These are phyloP conservation scores for Connochaetes taurinus DNA, from an alignment of 2,113 vertebrate genomes.

Conservation along the genomic window DNA sequence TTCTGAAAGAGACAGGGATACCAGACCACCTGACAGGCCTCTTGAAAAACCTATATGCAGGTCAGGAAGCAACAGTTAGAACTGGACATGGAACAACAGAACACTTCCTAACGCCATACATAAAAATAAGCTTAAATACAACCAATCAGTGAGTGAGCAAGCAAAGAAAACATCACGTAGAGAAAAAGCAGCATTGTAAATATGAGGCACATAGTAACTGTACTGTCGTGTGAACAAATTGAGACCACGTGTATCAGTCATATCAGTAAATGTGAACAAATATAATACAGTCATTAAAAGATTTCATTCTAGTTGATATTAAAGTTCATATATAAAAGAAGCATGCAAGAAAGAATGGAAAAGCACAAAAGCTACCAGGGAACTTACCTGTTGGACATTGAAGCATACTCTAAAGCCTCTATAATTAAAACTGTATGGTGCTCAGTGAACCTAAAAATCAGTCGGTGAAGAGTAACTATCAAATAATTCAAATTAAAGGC, in stretches of 20 bases:
- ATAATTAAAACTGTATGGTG: not conserved
- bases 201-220: not conserved
- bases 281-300: not conserved
- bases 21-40: too few relatives aligned
- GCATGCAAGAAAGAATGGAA: not conserved
- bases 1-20: too few relatives aligned
- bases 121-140: not conserved
- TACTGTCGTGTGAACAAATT: not conserved
- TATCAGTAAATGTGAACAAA: not conserved
- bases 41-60: too few relatives aligned
- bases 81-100: not conserved
- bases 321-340: not conserved
- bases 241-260: not conserved
- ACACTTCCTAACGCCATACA: not conserved
- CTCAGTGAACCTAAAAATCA: too few relatives aligned
- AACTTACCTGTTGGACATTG: accelerated
- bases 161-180: not conserved
- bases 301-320: not conserved
- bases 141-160: not conserved
- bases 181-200: not conserved
- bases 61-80: too few relatives aligned
- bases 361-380: too few relatives aligned
- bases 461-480: too few relatives aligned
- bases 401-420: not conserved
- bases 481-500: too few relatives aligned